Evolutionary conservation across 2,113 vertebrate genomes (phyloP).

Genomic region (Dromaius novaehollandiae): DNA sequence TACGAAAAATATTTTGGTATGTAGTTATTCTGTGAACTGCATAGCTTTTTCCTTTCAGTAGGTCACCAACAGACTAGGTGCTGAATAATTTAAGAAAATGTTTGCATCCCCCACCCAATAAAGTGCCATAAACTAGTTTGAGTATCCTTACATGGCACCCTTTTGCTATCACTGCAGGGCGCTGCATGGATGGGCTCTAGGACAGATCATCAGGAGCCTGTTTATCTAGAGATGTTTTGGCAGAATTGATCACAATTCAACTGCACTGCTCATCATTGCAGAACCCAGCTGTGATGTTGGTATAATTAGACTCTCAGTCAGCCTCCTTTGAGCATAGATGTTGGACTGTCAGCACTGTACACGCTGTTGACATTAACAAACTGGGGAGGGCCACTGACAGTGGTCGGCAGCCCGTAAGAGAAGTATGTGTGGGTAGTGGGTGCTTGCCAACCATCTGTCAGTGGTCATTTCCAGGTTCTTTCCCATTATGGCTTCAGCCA

Average conservation of each 20-base stretch:
- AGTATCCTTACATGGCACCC: neutral
- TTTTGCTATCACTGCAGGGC: neutral
- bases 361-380: neutral
- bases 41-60: neutral
- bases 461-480: neutral
- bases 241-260: neutral
- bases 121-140: fast-evolving
- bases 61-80: too few relatives aligned
- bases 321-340: neutral
- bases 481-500: neutral
- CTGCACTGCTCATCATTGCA: neutral
- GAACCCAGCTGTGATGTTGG: too few relatives aligned
- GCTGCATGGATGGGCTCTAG: too few relatives aligned
- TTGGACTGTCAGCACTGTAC: neutral
- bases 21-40: neutral
- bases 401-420: neutral
- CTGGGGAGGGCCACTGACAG: neutral
- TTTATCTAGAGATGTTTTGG: neutral
- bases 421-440: conserved; percentile 30
- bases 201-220: neutral
- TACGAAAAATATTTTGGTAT: neutral
- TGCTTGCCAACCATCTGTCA: neutral
- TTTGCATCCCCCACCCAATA: neutral
- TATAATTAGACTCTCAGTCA: neutral
- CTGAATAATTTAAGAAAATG: neutral